A percentile compares a stretch with the other conserved stretches of the same genome.
Conservation (phyloP, 2,797 vertebrate genomes). For the Micromesistius poutassou region DNA sequence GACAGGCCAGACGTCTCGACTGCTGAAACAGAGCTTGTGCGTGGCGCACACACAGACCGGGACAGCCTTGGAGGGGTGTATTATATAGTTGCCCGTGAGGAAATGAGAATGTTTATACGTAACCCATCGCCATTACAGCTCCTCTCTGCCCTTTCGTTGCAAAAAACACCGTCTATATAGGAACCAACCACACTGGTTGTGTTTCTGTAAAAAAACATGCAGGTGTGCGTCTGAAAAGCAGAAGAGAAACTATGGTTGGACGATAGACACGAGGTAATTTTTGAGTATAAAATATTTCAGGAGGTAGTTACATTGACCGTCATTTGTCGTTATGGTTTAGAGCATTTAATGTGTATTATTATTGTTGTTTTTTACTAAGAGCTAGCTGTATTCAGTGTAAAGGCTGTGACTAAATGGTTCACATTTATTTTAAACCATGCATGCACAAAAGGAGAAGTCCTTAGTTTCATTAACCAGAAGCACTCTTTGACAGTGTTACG, state of each 20-base stretch:
- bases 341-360: too few species aligned
- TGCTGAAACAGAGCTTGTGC: not conserved
- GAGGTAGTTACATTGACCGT: too few species aligned
- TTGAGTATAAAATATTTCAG: too few species aligned
- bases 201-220: constrained; percentile 38
- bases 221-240: constrained; percentile 45
- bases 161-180: not conserved
- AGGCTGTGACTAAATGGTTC: not conserved
- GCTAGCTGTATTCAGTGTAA: not conserved
- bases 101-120: constrained; percentile 47
- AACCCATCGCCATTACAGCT: not conserved
- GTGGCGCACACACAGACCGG: not conserved
- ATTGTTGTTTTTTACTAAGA: too few species aligned
- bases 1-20: not conserved
- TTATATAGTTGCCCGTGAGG: constrained; percentile 44
- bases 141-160: not conserved
- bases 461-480: not conserved
- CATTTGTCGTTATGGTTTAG: too few species aligned
- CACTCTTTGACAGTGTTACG: not conserved
- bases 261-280: not conserved
- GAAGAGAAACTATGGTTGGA: constrained; percentile 32
- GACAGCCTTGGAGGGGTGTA: not conserved
- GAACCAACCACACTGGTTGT: constrained; percentile 23
- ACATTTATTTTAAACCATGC: not conserved
- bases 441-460: not conserved